Percentiles rank a stretch among this genome's conserved stretches.
phyloP scores from a whole-genome alignment of 2,888 invertebrate species.

The Erannis defoliaria region DNA sequence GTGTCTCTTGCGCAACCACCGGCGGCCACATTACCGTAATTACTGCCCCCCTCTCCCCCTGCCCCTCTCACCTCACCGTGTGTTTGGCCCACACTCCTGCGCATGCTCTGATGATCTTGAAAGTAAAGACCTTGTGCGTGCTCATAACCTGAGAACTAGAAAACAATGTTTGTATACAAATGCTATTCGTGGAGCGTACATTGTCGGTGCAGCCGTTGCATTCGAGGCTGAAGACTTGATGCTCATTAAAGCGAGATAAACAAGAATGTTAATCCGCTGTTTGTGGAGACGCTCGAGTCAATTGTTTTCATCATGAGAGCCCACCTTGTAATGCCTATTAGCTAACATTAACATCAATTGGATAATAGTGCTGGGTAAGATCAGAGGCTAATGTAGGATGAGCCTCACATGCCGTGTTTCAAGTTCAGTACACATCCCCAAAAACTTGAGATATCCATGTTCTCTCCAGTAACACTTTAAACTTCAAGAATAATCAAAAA shows the following conservation, averaged over 20 bases:
- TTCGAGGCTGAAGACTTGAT: conserved; percentile 34
- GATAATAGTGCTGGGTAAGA: conserved; percentile 25
- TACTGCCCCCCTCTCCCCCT: conserved; percentile 59
- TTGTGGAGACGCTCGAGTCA: conserved; percentile 9
- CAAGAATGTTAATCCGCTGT: conserved; percentile 9
- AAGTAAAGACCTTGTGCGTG: conserved; percentile 83
- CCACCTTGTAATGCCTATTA: conserved; percentile 31
- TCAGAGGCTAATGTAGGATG: conserved; percentile 9
- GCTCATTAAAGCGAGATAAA: conserved; percentile 16
- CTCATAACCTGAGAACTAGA: conserved; percentile 69
- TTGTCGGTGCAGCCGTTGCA: conserved; percentile 34
- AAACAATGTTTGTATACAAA: conserved; percentile 76
- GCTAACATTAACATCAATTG: conserved; percentile 42
- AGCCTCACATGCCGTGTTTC: background rate
- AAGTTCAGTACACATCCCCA: background rate
- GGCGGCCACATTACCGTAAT: conserved; percentile 76
- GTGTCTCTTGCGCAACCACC: conserved; percentile 69
- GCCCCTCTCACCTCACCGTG: conserved; percentile 41
- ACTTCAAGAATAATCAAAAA: conserved; percentile 22
- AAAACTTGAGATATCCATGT: background rate
- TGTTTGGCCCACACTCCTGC: conserved; percentile 56
- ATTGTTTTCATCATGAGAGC: conserved; percentile 21
- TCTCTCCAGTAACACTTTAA: background rate
- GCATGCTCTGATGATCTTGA: conserved; percentile 84
- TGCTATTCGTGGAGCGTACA: conserved; percentile 49